Evolutionary conservation across 2,888 invertebrate species (phyloP).

Genomic region (Drosophila subsilvestris): DNA sequence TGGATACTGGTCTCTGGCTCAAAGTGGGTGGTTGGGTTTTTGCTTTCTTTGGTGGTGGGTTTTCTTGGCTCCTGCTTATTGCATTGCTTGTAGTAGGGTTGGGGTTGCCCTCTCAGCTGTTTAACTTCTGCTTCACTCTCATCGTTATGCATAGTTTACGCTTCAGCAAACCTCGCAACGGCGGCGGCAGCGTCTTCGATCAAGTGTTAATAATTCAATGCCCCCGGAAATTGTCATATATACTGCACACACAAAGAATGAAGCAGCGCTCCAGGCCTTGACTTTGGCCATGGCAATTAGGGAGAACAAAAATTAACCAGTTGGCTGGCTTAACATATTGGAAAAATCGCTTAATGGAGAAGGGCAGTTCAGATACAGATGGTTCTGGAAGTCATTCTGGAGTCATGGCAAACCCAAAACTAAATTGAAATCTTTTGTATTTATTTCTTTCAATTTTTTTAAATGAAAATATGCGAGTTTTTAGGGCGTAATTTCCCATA

Average conservation of each 20-base stretch:
- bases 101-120: conserved; percentile 58
- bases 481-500: too few species aligned
- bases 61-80: conserved; percentile 22
- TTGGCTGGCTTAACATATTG: conserved; percentile 36
- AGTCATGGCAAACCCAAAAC: neutral
- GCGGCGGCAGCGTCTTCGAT: conserved; percentile 55
- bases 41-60: conserved; percentile 58
- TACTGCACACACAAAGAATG: conserved; percentile 12
- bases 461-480: too few species aligned
- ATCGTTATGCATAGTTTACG: conserved; percentile 62
- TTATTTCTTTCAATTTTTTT: too few species aligned
- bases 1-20: conserved; percentile 10
- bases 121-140: conserved; percentile 59
- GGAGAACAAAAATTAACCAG: conserved; percentile 36
- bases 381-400: too few species aligned
- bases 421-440: neutral
- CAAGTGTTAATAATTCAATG: conserved; percentile 72
- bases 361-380: too few species aligned
- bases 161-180: conserved; percentile 60
- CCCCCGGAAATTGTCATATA: conserved; percentile 51
- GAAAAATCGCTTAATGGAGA: neutral
- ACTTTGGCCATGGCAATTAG: conserved; percentile 42
- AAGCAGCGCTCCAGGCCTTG: conserved; percentile 28
- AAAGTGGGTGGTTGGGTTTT: conserved; percentile 9
- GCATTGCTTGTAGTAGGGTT: neutral